Evolutionary conservation across 2,113 vertebrate species (phyloP).

Genomic region (Malurus cyaneus): DNA sequence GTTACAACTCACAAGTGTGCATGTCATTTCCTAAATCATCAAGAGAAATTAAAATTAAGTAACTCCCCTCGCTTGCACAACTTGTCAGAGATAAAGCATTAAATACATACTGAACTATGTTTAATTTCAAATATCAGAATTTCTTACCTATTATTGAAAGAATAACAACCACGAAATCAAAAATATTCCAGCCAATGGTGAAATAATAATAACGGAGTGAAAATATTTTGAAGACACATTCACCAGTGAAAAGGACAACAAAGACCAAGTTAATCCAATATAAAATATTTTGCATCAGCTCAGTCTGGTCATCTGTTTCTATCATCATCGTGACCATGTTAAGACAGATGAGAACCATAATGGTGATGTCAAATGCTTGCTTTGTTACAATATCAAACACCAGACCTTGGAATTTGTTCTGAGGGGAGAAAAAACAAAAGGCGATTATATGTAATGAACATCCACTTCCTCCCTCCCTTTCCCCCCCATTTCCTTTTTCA

Average conservation of each 20-base stretch:
- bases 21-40: background rate
- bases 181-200: conserved; percentile 94
- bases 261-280: conserved; percentile 84
- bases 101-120: background rate
- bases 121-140: background rate
- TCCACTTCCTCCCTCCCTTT: background rate
- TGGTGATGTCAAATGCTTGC: conserved; percentile 90
- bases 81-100: background rate
- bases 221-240: conserved; percentile 92
- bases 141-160: conserved; percentile 93
- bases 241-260: conserved; percentile 87
- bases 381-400: conserved; percentile 91
- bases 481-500: background rate
- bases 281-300: conserved; percentile 50
- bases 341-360: conserved; percentile 94
- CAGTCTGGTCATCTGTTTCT: conserved; percentile 82
- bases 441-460: background rate
- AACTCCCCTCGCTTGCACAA: background rate
- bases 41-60: background rate
- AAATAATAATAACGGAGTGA: conserved; percentile 94
- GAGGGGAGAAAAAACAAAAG: conserved; percentile 41
- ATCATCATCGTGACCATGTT: conserved; percentile 99
- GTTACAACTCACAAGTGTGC: background rate
- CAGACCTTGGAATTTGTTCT: conserved; percentile 93
- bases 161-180: conserved; percentile 97